Conservation (phyloP, 2,113 vertebrate genomes). For the Panthera tigris region DNA sequence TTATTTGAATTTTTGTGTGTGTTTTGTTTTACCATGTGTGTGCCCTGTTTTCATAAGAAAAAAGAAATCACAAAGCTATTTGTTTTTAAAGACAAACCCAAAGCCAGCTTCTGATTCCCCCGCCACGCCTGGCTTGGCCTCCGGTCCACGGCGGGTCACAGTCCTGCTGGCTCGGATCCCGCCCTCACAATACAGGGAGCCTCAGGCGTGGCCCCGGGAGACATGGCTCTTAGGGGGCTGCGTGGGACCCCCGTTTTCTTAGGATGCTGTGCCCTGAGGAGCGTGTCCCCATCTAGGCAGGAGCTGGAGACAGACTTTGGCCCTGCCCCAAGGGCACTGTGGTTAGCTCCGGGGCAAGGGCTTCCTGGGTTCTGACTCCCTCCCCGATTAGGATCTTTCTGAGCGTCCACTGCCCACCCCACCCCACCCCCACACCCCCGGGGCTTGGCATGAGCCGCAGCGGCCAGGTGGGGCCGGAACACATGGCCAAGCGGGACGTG, state of each 20-base stretch:
- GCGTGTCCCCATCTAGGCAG: background rate
- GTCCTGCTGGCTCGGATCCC: background rate
- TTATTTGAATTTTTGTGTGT: background rate
- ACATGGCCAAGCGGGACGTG: accelerated
- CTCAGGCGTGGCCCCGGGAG: background rate
- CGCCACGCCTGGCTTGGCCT: background rate
- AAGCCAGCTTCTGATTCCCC: background rate
- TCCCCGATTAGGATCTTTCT: background rate
- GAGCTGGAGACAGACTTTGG: background rate
- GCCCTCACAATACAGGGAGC: accelerated
- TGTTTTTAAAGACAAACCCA: conserved; percentile 38
- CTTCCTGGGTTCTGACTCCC: background rate
- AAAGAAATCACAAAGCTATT: conserved; percentile 53
- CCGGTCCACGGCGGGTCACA: background rate
- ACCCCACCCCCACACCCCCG: too few species aligned
- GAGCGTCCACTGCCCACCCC: background rate
- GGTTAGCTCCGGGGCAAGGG: background rate
- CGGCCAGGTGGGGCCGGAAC: background rate
- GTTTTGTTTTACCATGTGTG: background rate
- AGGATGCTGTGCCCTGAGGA: background rate
- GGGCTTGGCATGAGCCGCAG: background rate
- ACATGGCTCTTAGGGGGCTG: background rate
- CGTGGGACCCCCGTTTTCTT: background rate
- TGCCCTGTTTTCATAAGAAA: conserved; percentile 17
- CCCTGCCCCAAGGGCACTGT: background rate